Conservation (phyloP, 2,888 invertebrate genomes). For the Aporophyla lueneburgensis region DNA sequence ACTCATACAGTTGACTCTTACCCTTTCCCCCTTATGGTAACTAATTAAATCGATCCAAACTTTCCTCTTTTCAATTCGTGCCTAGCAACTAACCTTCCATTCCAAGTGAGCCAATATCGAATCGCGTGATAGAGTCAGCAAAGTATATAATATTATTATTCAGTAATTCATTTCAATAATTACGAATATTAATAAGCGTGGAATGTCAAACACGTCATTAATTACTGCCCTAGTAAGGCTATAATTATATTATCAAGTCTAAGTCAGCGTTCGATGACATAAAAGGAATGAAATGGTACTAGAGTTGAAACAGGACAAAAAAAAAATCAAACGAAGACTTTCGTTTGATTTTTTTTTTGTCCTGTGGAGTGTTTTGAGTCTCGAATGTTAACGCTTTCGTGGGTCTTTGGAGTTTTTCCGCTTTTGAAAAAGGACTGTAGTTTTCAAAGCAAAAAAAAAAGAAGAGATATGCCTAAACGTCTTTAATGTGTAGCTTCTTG, state of each 20-base stretch:
- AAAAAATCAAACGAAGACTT: no score
- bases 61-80: conserved; percentile 4
- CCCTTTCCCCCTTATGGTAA: not conserved
- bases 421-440: not conserved
- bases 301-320: no score
- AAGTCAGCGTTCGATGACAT: conserved; percentile 28
- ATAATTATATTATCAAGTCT: conserved; percentile 58
- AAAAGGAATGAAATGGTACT: conserved; percentile 20
- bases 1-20: conserved; percentile 1
- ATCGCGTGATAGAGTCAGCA: conserved; percentile 34
- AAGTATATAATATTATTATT: conserved; percentile 37
- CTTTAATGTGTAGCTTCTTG: no score
- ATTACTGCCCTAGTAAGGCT: conserved; percentile 44
- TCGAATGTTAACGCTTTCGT: not conserved
- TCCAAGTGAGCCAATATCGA: conserved; percentile 22
- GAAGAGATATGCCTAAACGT: no score
- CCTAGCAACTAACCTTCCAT: conserved; percentile 11
- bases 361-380: conserved; percentile 4
- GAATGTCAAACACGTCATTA: conserved; percentile 49
- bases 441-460: not conserved
- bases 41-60: conserved; percentile 21
- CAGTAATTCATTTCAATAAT: conserved; percentile 51
- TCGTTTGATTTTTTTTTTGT: not conserved
- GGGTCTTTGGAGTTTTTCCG: no score
- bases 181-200: conserved; percentile 54